Evolutionary conservation across 2,888 invertebrate genomes (phyloP).

Genomic region (Hemithea aestivaria): DNA sequence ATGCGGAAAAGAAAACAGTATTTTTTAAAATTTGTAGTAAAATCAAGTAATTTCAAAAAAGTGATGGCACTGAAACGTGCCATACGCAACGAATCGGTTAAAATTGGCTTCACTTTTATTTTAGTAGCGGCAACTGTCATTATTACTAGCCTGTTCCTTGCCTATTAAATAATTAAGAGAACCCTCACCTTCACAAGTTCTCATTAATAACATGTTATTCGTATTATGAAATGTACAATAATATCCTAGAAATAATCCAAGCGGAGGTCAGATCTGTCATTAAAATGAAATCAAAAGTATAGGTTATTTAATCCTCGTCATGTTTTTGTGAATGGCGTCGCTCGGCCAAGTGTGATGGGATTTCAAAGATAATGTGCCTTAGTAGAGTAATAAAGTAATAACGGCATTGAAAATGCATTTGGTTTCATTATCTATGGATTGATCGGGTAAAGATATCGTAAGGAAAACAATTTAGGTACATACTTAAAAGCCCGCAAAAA

Average conservation of each 20-base stretch:
- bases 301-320: slow-evolving; percentile 50
- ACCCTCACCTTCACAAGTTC: too few relatives aligned
- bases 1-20: too few relatives aligned
- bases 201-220: slow-evolving; percentile 26
- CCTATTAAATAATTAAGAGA: too few relatives aligned
- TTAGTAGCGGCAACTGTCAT: too few relatives aligned
- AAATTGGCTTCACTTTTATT: too few relatives aligned
- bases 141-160: too few relatives aligned
- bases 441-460: slow-evolving; percentile 12
- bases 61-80: too few relatives aligned
- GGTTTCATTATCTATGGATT: slow-evolving; percentile 15
- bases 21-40: too few relatives aligned
- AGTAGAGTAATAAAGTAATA: slow-evolving; percentile 28
- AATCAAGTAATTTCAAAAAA: too few relatives aligned
- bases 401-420: slow-evolving; percentile 30
- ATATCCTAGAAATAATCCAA: slow-evolving; percentile 28
- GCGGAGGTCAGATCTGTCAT: slow-evolving; percentile 46
- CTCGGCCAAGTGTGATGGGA: slow-evolving; percentile 31
- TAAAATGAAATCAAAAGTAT: slow-evolving; percentile 61
- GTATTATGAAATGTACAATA: slow-evolving; percentile 36
- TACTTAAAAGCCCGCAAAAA: too few relatives aligned
- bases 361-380: slow-evolving; percentile 40
- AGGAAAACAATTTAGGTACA: slow-evolving; percentile 6
- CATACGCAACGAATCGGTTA: too few relatives aligned
- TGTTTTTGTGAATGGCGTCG: slow-evolving; percentile 37